Evolutionary conservation across 2,888 invertebrate species (phyloP).

Genomic region (Himalopsyche anomala): DNA sequence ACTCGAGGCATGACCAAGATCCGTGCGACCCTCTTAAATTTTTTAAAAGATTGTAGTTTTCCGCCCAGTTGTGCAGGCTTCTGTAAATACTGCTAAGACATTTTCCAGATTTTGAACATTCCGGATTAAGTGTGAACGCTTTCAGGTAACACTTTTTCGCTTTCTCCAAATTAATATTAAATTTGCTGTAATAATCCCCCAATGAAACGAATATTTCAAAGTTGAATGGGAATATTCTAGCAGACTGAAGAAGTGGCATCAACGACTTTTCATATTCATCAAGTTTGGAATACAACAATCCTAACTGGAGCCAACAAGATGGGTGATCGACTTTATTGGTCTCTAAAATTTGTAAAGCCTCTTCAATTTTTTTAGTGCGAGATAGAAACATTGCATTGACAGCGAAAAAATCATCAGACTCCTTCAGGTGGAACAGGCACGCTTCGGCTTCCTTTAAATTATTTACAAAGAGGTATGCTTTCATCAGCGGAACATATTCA

Average conservation of each 20-base stretch:
- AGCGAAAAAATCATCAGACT: constrained; percentile 69
- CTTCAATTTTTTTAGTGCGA: constrained; percentile 74
- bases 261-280: constrained; percentile 79
- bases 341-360: constrained; percentile 77
- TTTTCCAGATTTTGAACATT: constrained; percentile 81
- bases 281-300: constrained; percentile 79
- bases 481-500: constrained; percentile 67
- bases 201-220: constrained; percentile 85
- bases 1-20: constrained; percentile 89
- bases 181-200: constrained; percentile 83
- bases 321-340: constrained; percentile 71
- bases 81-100: constrained; percentile 87
- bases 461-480: constrained; percentile 71
- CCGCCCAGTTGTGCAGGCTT: constrained; percentile 80
- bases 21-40: constrained; percentile 75
- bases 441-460: constrained; percentile 69
- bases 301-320: constrained; percentile 78
- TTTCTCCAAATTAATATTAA: constrained; percentile 81
- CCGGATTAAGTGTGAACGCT: constrained; percentile 84
- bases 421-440: constrained; percentile 69
- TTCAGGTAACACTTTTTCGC: constrained; percentile 91
- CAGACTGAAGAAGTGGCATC: constrained; percentile 81
- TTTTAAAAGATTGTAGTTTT: constrained; percentile 80
- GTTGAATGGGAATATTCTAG: constrained; percentile 85
- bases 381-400: constrained; percentile 76